A percentile compares a stretch with the other conserved stretches of the same genome.
phyloP scores from a whole-genome alignment of 1,140 invertebrate genomes.

The Hyposmocoma kahamanoa region DNA sequence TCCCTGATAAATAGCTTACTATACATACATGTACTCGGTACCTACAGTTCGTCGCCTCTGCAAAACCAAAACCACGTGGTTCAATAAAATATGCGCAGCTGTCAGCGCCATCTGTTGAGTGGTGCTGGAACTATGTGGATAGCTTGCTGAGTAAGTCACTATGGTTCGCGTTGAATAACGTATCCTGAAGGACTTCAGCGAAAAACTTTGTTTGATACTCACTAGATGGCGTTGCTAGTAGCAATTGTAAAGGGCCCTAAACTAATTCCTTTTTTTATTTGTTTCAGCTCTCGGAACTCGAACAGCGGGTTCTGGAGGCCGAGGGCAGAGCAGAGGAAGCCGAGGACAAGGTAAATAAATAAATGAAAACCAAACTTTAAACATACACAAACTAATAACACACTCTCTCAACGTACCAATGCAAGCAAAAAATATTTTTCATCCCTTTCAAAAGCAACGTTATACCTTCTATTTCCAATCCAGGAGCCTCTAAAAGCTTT shows the following conservation, averaged over 20 bases:
- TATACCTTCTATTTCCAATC: too few species aligned
- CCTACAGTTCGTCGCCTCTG: slow-evolving; percentile 12
- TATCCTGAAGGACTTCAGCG: slow-evolving; percentile 9
- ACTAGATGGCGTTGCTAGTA: slow-evolving; percentile 21
- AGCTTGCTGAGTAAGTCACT: not conserved
- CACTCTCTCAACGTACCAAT: too few species aligned
- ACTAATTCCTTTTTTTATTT: slow-evolving; percentile 56
- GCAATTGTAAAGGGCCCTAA: not conserved
- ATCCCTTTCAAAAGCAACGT: too few species aligned
- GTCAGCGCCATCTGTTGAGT: slow-evolving; percentile 54
- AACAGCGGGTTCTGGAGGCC: slow-evolving; percentile 91
- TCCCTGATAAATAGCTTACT: slow-evolving; percentile 48
- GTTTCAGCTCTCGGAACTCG: slow-evolving; percentile 92
- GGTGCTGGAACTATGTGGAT: slow-evolving; percentile 26
- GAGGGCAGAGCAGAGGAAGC: slow-evolving; percentile 92
- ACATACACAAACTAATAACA: too few species aligned
- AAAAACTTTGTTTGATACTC: slow-evolving; percentile 9
- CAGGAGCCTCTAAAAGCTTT: too few species aligned
- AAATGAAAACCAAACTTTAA: too few species aligned
- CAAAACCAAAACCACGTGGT: slow-evolving; percentile 41
- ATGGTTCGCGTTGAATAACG: slow-evolving; percentile 12
- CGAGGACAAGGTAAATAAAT: slow-evolving; percentile 92
- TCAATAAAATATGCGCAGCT: slow-evolving; percentile 48
- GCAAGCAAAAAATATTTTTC: too few species aligned
- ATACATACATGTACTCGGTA: slow-evolving; percentile 16